Evolutionary conservation across 2,888 invertebrate species (phyloP).

Genomic region (Creontiades dilutus): DNA sequence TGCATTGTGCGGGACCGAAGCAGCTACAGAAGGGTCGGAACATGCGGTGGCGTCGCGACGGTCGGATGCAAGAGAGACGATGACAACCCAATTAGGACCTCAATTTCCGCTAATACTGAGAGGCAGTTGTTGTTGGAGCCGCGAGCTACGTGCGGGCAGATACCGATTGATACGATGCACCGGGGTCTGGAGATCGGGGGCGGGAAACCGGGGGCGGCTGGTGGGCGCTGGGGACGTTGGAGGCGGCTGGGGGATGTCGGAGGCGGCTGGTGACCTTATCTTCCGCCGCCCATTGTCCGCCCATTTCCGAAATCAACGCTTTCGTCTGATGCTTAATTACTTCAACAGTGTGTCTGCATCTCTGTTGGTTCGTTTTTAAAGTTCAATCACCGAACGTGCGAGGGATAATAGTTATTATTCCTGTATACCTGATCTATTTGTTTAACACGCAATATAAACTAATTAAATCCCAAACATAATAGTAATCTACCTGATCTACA

Average conservation of each 20-base stretch:
- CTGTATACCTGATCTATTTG: too few species aligned
- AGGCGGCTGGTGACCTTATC: constrained; percentile 42
- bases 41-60: neutral
- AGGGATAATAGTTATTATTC: too few species aligned
- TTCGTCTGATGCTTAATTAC: neutral
- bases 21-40: neutral
- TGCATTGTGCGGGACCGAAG: neutral
- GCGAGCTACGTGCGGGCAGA: neutral
- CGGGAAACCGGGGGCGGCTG: neutral
- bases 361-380: too few species aligned
- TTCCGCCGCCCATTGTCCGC: neutral
- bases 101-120: constrained; percentile 28
- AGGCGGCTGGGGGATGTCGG: neutral
- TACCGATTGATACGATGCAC: constrained; percentile 13
- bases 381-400: too few species aligned
- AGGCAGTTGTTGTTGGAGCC: neutral
- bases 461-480: too few species aligned
- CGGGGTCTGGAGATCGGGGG: neutral
- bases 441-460: too few species aligned
- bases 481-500: too few species aligned
- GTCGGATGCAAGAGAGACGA: constrained; percentile 26
- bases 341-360: neutral
- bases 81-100: constrained; percentile 19
- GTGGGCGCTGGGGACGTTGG: neutral
- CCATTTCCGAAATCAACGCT: constrained; percentile 47